Evolutionary conservation across 2,888 invertebrate species (phyloP), one percentile per base, ranked within the genome.

Genomic region (Ecliptopera silaceata): DNA sequence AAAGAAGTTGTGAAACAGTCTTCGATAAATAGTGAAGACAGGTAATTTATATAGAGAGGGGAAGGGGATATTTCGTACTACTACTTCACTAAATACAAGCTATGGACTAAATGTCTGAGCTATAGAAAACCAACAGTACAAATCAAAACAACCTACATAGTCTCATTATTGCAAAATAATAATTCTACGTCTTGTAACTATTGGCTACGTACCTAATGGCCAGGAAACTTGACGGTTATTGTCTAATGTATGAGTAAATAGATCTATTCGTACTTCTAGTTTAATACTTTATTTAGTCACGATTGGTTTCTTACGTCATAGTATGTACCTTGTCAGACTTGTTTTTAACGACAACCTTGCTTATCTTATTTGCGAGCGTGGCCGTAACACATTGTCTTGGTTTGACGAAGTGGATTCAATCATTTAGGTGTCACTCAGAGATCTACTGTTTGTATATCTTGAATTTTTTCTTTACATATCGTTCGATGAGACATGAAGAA

Each of bases 331-430:
- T 75, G 75, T 75, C 76, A 64, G 76, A 78, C 69, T 69, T 75
- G 77, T 82, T 83, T 79, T 77, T 70, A 71, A 76, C 71, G 69
- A 64, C 59, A 70, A 71, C 61, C 59, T 70, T 63, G 66, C 69
- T 74, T 79, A 79, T 80, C 76, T 75, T 70, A 80, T 81, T 81
- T 77, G 65, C 73, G 71, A 75, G 82, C 83, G 79, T 86, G 74
- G 80, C 86, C 73, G 80, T 79, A 73, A 77, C 77, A 73, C 69
- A 86, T 84, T 82, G 81, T 83, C 54, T 74, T 63, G 61, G 59
- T 61, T 63, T 61, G 56, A 48, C 53, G 53, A 64, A 39, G 50
- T 47, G 57, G 56, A 70, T 73, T 70, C 70, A 68, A 71, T 75
- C 62, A 45, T 50, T 31, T 55, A 52, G 62, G 50, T 59, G 46